Evolutionary conservation across 2,888 invertebrate species (phyloP).

Genomic region (Danaus chrysippus): DNA sequence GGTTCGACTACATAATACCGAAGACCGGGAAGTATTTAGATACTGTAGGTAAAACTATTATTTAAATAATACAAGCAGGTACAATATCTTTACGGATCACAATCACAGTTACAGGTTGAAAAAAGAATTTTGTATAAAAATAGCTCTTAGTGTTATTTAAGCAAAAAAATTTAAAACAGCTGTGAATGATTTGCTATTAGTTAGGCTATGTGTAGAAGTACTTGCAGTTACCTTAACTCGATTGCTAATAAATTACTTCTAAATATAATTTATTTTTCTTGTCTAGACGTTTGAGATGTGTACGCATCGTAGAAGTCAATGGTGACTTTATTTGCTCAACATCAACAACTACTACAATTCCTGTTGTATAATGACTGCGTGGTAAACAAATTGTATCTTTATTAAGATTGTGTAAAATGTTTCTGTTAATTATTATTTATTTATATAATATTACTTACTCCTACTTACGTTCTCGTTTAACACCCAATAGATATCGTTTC

Average conservation of each 20-base stretch:
- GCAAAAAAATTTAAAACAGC: slow-evolving; percentile 45
- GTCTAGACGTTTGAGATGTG: too few relatives aligned
- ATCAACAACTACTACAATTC: too few relatives aligned
- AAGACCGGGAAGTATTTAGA: slow-evolving; percentile 36
- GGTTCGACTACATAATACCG: slow-evolving; percentile 31
- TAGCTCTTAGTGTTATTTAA: slow-evolving; percentile 42
- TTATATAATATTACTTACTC: neutral
- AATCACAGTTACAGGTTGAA: slow-evolving; percentile 37
- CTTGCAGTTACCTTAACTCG: slow-evolving; percentile 5
- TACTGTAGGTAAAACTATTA: slow-evolving; percentile 39
- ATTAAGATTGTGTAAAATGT: slow-evolving; percentile 19
- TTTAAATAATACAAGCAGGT: neutral
- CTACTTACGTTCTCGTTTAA: slow-evolving; percentile 1
- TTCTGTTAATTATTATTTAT: neutral
- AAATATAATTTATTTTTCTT: too few relatives aligned
- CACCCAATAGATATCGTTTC: neutral
- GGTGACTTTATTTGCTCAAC: too few relatives aligned
- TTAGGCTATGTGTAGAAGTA: neutral
- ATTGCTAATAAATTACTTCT: too few relatives aligned
- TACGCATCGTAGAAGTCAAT: too few relatives aligned
- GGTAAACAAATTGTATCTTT: neutral
- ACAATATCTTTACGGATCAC: neutral
- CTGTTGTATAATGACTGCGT: too few relatives aligned
- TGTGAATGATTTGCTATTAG: too few relatives aligned
- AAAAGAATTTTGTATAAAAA: slow-evolving; percentile 37